phyloP scores from a whole-genome alignment of 2,113 vertebrate genomes.

The Podarcis cretensis region DNA sequence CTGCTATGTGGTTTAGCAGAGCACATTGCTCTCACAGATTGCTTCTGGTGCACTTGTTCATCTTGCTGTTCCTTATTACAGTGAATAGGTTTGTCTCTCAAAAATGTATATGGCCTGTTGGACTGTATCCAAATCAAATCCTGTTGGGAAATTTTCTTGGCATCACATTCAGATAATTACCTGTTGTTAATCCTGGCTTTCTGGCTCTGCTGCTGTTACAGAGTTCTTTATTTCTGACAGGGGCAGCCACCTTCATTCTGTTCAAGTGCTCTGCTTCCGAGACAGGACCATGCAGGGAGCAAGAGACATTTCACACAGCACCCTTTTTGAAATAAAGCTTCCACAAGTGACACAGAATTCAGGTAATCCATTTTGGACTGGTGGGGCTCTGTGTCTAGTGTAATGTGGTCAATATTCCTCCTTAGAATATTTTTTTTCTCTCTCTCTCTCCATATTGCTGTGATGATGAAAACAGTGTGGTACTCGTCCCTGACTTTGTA shows the following conservation, averaged over 20 bases:
- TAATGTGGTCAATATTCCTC: not conserved
- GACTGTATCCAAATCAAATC: not conserved
- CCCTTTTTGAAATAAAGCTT: constrained; percentile 89
- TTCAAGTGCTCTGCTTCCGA: constrained; percentile 93
- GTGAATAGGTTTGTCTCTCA: not conserved
- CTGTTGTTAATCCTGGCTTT: not conserved
- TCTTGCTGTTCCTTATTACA: not conserved
- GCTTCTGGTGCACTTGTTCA: not conserved
- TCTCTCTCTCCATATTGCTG: not conserved
- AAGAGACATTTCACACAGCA: constrained; percentile 88
- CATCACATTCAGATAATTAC: not conserved
- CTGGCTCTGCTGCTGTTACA: constrained; percentile 2
- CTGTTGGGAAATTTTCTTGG: not conserved
- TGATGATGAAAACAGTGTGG: not conserved
- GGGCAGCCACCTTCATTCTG: constrained; percentile 78
- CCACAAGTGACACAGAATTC: constrained; percentile 79
- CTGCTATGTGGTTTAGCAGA: not conserved
- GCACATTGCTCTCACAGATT: not conserved
- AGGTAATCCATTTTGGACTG: constrained; percentile 74
- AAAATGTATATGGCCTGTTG: not conserved
- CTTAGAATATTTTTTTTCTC: not conserved
- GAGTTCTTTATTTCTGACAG: constrained; percentile 69
- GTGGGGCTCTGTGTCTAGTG: constrained; percentile 9
- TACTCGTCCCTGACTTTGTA: rapidly evolving
- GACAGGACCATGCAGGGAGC: constrained; percentile 92